Base-by-base conservation (phyloP, 2,113 vertebrate genomes). In the Oenanthe oenanthe region DNA sequence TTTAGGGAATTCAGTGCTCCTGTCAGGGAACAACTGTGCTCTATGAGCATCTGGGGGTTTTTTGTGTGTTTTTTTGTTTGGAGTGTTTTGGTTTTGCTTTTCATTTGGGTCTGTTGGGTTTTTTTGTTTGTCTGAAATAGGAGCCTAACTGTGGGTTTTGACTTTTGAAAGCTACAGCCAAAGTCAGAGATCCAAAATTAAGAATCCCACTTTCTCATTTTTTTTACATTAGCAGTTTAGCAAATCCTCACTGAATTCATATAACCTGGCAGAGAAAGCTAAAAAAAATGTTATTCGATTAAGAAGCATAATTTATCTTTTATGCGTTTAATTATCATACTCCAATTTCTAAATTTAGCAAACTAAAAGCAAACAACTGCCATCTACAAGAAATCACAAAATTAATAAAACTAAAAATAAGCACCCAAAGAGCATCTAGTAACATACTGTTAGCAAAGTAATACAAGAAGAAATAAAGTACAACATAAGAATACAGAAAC, bases 341-440 rank as follows among this genome's bases (percentile, higher is more conserved):
- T 60, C 22, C 26, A 72, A 53, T 51, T 25, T 65, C 78, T 72
- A 56, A 53, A 72, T 76, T 73, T 50, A 91, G 54, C 13, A 73
- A 86, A 53, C 34, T 21, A 76, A 91, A 85, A 76, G 50, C 19
- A 70, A 86, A 50, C 42, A 88, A 54, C 19, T 80, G 58, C 9
- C 58, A 83, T 20, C 24, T 76, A 83, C 31, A 34, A 53, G 45
- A 73, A 91, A 66, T 6, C 12, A 86, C 53, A 26, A 94, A 80
- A 91, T 86, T 70, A 88, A 47, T 53, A 65, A 45, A 88, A 61
- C 26, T 70, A 57, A 26, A 61, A 85, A 68, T 38, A 88, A 83
- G 31, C 34, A 80, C 15, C 11, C 54, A 73, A 70, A 72, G 17
- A 83, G 22, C n/a, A 88, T 34, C 38, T 53, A 72, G 36, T 36